These are phyloP conservation scores for Nannobrachium achirus DNA, from an alignment of 2,113 vertebrate species.

Conservation along the genomic window DNA sequence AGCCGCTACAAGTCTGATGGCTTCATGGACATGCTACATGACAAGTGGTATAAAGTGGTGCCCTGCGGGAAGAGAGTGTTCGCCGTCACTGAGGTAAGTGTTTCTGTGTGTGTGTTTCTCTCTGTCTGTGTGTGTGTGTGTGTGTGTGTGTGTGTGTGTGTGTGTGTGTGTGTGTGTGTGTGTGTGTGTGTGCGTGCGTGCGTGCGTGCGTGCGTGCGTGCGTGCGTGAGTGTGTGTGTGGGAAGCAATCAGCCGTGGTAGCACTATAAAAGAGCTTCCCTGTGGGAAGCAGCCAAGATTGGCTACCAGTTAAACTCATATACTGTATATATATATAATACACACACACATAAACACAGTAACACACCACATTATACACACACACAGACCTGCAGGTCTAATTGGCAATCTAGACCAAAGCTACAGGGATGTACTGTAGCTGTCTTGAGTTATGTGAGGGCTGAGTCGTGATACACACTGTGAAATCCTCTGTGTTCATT, in stretches of 20 bases:
- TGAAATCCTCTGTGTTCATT: background rate
- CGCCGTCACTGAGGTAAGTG: constrained; percentile 90
- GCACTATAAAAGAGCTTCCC: constrained; percentile 58
- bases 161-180: constrained; percentile 44
- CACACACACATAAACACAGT: background rate
- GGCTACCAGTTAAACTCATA: constrained; percentile 38
- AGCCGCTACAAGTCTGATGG: constrained; percentile 95
- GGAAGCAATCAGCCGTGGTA: constrained; percentile 31
- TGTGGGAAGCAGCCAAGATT: constrained; percentile 47
- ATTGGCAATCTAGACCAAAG: constrained; percentile 43
- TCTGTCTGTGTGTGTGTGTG: constrained; percentile 5
- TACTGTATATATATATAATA: constrained; percentile 11
- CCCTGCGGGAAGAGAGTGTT: constrained; percentile 95
- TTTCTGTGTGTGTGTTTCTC: constrained; percentile 2
- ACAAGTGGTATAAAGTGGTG: constrained; percentile 97
- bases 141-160: constrained; percentile 21
- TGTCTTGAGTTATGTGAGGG: no score
- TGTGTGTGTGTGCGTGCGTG: constrained; percentile 2
- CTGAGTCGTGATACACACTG: constrained; percentile 39
- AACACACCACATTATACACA: constrained; percentile 10
- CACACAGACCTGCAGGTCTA: constrained; percentile 15
- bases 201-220: background rate
- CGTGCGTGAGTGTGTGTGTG: background rate
- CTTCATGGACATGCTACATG: constrained; percentile 95
- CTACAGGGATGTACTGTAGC: constrained; percentile 44